Base-by-base conservation (phyloP, 1,140 invertebrate genomes). In the Drosophila navojoa region DNA sequence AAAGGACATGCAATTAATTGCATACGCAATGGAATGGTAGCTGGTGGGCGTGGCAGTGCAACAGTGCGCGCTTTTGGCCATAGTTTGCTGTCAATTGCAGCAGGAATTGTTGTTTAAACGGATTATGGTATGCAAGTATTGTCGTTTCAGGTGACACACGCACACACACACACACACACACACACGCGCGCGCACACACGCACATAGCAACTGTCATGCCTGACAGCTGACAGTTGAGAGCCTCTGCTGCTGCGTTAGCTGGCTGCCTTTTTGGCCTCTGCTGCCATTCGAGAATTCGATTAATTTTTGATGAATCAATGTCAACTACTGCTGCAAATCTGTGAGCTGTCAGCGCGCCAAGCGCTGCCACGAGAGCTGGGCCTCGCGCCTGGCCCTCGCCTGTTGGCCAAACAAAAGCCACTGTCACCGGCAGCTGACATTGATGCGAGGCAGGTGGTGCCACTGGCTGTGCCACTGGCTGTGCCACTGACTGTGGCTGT, bases 281-380 rank as follows among this genome's bases (percentile, higher is more conserved):
- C 27, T 49, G 47, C 58, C 60, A 9, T 16, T 66, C 44, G 84
- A 53, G 68, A 89, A 89, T 80, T 89, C 84, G 84, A 89, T 89
- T 89, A 89, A 89, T 89, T 89, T 89, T 89, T 87, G 79, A 87
- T 87, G 84, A 87, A 82, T 79, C 79, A 89, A 89, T 89, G 84
- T 89, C 84, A 80, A 87, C 84, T 89, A 75, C 77, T 89, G 76
- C 80, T 89, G 84, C 61, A 87, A 89, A 89, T 89, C 80, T 84
- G 79, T 75, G 74, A 84, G 58, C 79, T 89, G 84, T 79, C 84
- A 87, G 60, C 79, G 67, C 29, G 52, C 58, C 47, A 13, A 35
- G 5, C 35, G 42, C 42, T 45, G 42, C 42, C 15, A 6, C 9
- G 42, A 45, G 16, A 45, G 35, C 11, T 38, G 35, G 9, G 35